Conservation (phyloP, 2,113 vertebrate genomes). For the Antigone vipio region DNA sequence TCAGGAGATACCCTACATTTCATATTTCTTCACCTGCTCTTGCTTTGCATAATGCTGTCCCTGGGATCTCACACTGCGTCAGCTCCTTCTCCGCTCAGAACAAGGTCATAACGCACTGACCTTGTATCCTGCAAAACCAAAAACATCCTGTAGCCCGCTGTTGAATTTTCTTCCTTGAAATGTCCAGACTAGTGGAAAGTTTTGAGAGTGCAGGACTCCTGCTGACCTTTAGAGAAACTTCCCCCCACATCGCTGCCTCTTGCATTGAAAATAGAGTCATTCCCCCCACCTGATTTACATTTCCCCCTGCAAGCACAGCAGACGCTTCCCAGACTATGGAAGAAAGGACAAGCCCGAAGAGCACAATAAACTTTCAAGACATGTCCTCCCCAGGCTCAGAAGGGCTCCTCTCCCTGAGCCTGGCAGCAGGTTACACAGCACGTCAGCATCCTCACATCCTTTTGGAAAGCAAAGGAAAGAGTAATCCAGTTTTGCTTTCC, state of each 20-base stretch:
- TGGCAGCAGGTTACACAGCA: background rate
- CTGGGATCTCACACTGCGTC: background rate
- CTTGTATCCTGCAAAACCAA: background rate
- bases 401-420: background rate
- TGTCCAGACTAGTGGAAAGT: background rate
- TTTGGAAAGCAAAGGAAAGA: background rate
- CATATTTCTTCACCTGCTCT: background rate
- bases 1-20: background rate
- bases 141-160: background rate
- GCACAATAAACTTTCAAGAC: background rate
- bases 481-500: background rate
- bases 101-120: background rate
- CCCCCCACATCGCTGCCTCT: background rate
- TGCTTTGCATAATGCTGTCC: background rate
- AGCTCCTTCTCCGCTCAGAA: background rate
- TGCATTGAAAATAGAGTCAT: background rate
- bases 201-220: background rate
- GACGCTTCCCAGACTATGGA: background rate
- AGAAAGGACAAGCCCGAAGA: constrained; percentile 13
- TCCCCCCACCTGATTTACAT: background rate
- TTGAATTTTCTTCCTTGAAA: background rate
- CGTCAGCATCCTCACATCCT: background rate
- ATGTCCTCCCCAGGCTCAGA: background rate
- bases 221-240: constrained; percentile 15
- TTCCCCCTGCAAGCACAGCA: background rate